Conservation (phyloP, 2,888 invertebrate species). For the Tridacna gigas region DNA sequence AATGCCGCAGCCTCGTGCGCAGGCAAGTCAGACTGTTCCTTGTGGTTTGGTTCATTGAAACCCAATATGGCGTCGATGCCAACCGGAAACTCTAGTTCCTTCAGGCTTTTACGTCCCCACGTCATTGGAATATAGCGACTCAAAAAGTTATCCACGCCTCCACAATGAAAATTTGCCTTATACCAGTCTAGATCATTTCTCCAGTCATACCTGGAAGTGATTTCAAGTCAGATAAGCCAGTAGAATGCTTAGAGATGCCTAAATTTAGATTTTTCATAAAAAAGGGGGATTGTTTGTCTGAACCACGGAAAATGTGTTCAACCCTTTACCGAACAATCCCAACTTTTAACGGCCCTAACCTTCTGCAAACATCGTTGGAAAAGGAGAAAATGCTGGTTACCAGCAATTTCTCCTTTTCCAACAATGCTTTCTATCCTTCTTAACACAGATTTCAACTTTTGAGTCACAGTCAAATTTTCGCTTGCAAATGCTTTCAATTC, state of each 20-base stretch:
- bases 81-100: slow-evolving; percentile 24
- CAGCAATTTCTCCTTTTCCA: too few relatives aligned
- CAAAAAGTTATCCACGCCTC: neutral
- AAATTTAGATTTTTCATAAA: neutral
- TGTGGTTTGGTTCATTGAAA: slow-evolving; percentile 72
- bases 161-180: neutral
- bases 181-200: neutral
- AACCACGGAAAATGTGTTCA: neutral
- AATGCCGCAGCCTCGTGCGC: slow-evolving; percentile 60
- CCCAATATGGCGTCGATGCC: slow-evolving; percentile 58
- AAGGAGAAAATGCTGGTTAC: too few relatives aligned
- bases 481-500: too few relatives aligned
- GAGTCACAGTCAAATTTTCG: too few relatives aligned
- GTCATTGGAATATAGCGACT: neutral
- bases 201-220: neutral
- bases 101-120: neutral
- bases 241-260: too few relatives aligned
- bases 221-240: too few relatives aligned
- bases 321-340: too few relatives aligned
- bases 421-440: too few relatives aligned
- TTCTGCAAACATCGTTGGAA: too few relatives aligned
- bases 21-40: slow-evolving; percentile 61
- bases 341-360: too few relatives aligned
- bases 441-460: too few relatives aligned
- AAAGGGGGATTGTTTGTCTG: neutral